Evolutionary conservation across 2,113 vertebrate genomes (phyloP).

Genomic region (Gadus macrocephalus): DNA sequence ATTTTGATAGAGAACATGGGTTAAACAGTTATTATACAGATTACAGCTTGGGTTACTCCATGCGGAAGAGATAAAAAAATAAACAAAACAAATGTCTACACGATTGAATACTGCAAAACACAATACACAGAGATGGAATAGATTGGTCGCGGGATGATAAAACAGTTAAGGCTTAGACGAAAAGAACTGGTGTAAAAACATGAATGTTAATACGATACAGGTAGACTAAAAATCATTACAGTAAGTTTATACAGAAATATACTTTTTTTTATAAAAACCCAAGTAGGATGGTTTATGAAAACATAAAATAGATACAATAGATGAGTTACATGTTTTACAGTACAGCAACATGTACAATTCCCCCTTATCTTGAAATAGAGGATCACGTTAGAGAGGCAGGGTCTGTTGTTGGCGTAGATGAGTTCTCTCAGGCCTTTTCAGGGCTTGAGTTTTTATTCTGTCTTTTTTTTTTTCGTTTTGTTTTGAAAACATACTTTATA

Average conservation of each 20-base stretch:
- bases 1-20: conserved; percentile 80
- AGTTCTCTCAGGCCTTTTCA: conserved; percentile 58
- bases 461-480: conserved; percentile 37
- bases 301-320: conserved; percentile 69
- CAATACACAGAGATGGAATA: conserved; percentile 70
- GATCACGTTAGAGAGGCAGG: conserved; percentile 67
- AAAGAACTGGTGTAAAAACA: conserved; percentile 76
- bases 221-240: conserved; percentile 81
- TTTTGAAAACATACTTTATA: conserved; percentile 69
- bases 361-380: conserved; percentile 62
- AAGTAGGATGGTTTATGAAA: conserved; percentile 66
- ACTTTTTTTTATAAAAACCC: conserved; percentile 62
- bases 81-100: conserved; percentile 67
- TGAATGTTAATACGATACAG: conserved; percentile 72
- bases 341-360: conserved; percentile 73
- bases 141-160: conserved; percentile 66
- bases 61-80: conserved; percentile 74
- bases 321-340: conserved; percentile 72
- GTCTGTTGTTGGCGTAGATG: conserved; percentile 70
- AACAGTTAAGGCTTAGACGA: conserved; percentile 93
- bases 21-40: conserved; percentile 86
- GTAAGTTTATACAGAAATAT: conserved; percentile 68
- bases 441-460: conserved; percentile 50
- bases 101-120: conserved; percentile 88
- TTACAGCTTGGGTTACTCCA: conserved; percentile 89